These are phyloP conservation scores for Maniola hyperantus DNA, from an alignment of 2,888 invertebrate species.

Conservation along the genomic window DNA sequence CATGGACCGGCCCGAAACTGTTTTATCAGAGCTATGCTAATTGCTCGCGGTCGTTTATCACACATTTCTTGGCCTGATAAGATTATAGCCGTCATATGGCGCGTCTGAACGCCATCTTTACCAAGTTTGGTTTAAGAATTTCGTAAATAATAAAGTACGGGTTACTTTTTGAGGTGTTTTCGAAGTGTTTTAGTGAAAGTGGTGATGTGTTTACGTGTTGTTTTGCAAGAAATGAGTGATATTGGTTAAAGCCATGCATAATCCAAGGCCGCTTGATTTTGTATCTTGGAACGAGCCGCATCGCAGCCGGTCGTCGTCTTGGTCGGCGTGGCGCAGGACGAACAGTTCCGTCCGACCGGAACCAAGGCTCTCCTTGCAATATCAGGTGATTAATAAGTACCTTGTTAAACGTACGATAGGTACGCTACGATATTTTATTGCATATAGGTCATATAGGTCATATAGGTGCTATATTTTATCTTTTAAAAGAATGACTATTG, in stretches of 20 bases:
- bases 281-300: slow-evolving; percentile 49
- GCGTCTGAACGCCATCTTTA: slow-evolving; percentile 55
- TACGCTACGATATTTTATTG: neutral
- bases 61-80: slow-evolving; percentile 69
- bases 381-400: slow-evolving; percentile 53
- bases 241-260: slow-evolving; percentile 63
- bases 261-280: slow-evolving; percentile 58
- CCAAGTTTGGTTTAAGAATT: slow-evolving; percentile 42
- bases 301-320: slow-evolving; percentile 67
- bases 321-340: slow-evolving; percentile 61
- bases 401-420: neutral
- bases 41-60: slow-evolving; percentile 69
- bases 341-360: slow-evolving; percentile 58
- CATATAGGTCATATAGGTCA: too few species aligned
- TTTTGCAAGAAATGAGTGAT: slow-evolving; percentile 63
- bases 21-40: slow-evolving; percentile 69
- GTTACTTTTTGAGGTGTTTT: neutral
- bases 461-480: too few species aligned
- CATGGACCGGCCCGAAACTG: slow-evolving; percentile 56
- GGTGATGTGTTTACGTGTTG: slow-evolving; percentile 46
- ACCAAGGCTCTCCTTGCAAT: slow-evolving; percentile 70
- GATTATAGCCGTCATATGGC: slow-evolving; percentile 75
- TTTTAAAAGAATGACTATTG: too few species aligned
- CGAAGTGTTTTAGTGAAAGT: slow-evolving; percentile 55
- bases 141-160: slow-evolving; percentile 32